phyloP scores from a whole-genome alignment of 2,113 vertebrate species.

The Spilogale gracilis region DNA sequence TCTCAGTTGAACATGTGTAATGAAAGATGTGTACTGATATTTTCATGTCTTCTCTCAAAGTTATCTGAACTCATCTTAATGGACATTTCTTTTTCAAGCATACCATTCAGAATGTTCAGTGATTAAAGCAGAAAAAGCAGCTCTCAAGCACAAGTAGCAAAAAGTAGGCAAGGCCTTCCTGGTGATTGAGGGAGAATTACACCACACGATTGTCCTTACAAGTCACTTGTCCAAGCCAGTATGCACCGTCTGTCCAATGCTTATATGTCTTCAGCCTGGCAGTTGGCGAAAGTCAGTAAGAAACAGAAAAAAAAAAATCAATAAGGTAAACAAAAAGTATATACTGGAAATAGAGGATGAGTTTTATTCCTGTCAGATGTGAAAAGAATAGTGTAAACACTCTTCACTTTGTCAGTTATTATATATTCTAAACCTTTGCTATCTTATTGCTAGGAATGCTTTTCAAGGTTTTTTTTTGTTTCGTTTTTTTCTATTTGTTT shows the following conservation, averaged over 20 bases:
- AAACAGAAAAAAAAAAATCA: not conserved
- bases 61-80: not conserved
- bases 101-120: not conserved
- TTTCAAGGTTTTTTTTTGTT: not conserved
- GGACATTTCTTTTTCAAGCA: not conserved
- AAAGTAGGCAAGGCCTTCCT: not conserved
- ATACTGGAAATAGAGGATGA: not conserved
- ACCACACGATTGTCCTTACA: not conserved
- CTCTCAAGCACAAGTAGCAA: not conserved
- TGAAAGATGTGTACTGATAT: not conserved
- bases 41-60: not conserved
- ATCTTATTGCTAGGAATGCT: not conserved
- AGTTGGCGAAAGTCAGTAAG: not conserved
- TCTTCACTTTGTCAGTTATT: not conserved
- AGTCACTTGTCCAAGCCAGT: not conserved
- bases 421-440: not conserved
- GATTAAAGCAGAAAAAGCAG: not conserved
- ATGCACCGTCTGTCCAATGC: not conserved
- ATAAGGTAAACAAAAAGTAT: not conserved
- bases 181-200: not conserved
- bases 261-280: not conserved
- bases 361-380: not conserved
- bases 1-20: not conserved
- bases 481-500: too few relatives aligned
- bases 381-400: not conserved